phyloP scores from a whole-genome alignment of 2,797 vertebrate genomes.

The Danio tinwini region DNA sequence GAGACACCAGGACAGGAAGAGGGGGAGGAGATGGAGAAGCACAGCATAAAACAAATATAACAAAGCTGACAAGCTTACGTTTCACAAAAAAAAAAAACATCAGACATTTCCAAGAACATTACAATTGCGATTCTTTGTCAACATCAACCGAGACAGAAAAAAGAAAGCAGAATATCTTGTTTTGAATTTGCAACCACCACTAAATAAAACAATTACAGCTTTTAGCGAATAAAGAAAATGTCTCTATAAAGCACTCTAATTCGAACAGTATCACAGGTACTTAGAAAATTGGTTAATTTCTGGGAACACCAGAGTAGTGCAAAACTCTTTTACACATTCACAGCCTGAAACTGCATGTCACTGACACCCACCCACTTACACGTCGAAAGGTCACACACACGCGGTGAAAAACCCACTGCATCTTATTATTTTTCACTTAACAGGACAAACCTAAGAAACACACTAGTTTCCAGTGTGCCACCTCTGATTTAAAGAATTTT shows the following conservation, averaged over 20 bases:
- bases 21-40: slow-evolving; percentile 29
- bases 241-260: background rate
- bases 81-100: slow-evolving; percentile 2
- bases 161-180: background rate
- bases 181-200: background rate
- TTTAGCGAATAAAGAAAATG: background rate
- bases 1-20: slow-evolving; percentile 25
- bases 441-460: background rate
- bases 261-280: background rate
- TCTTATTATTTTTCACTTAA: background rate
- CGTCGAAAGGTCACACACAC: slow-evolving; percentile 28
- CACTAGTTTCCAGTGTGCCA: background rate
- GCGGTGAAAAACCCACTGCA: background rate
- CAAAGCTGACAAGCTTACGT: background rate
- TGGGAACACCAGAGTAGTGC: background rate
- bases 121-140: background rate
- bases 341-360: slow-evolving; percentile 47
- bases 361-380: slow-evolving; percentile 46
- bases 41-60: slow-evolving; percentile 24
- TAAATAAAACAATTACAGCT: background rate
- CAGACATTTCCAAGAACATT: background rate
- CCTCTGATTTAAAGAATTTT: background rate
- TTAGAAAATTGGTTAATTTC: background rate
- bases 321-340: slow-evolving; percentile 21
- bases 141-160: background rate